Conservation (phyloP, 2,888 invertebrate genomes). For the Stenchaetothrips biformis region DNA sequence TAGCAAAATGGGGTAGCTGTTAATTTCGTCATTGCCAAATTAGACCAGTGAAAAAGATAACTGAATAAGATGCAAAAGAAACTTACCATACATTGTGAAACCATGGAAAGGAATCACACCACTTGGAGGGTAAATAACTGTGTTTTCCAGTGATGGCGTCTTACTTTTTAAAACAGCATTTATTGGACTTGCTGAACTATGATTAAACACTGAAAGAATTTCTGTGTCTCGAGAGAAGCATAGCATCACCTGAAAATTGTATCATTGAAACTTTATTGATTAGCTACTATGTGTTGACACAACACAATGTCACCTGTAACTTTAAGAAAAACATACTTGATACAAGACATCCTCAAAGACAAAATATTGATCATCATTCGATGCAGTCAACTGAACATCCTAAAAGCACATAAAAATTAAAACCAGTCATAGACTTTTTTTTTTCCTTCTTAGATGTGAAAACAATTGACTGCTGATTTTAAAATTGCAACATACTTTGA, state of each 20-base stretch:
- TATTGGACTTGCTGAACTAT: conserved; percentile 56
- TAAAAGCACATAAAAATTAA: conserved; percentile 40
- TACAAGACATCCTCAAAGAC: conserved; percentile 94
- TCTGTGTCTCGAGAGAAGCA: conserved; percentile 88
- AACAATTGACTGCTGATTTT: no score
- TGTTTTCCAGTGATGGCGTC: conserved; percentile 59
- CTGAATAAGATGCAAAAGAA: background rate
- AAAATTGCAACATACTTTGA: conserved; percentile 58
- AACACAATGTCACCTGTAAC: background rate
- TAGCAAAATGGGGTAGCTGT: conserved; percentile 93
- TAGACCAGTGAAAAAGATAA: conserved; percentile 13
- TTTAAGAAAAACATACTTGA: conserved; percentile 56
- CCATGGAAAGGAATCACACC: conserved; percentile 96
- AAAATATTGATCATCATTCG: conserved; percentile 96
- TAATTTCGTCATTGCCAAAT: background rate
- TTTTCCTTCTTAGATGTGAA: conserved; percentile 40
- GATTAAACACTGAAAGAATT: conserved; percentile 63
- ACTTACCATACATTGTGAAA: conserved; percentile 92
- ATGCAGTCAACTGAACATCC: conserved; percentile 92
- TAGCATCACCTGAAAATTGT: conserved; percentile 62
- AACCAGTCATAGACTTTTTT: conserved; percentile 66
- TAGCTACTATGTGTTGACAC: no score
- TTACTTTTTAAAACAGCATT: conserved; percentile 71
- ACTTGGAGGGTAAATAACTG: conserved; percentile 83
- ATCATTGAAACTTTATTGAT: background rate